Conservation (phyloP, 2,797 vertebrate species). For the Anguilla megastoma region DNA sequence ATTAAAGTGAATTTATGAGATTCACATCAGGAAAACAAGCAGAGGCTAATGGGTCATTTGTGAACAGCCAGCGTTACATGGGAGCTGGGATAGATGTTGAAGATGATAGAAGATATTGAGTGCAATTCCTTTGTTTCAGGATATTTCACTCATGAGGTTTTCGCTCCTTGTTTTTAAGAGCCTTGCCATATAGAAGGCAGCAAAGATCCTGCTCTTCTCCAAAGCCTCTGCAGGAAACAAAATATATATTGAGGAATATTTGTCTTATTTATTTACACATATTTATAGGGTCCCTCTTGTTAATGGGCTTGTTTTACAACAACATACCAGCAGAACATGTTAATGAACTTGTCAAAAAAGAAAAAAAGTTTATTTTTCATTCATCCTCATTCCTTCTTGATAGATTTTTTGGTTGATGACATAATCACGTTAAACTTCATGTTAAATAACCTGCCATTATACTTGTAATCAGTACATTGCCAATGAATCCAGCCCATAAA, state of each 20-base stretch:
- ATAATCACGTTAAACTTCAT: slow-evolving; percentile 71
- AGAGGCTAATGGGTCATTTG: background rate
- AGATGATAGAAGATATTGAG: slow-evolving; percentile 73
- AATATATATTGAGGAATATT: too few species aligned
- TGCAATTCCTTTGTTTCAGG: slow-evolving; percentile 76
- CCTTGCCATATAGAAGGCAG: background rate
- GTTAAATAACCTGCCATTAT: slow-evolving; percentile 79
- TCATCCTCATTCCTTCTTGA: slow-evolving; percentile 39
- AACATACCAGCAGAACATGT: background rate
- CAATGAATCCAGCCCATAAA: slow-evolving; percentile 64
- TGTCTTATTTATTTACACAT: background rate
- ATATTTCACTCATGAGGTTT: slow-evolving; percentile 65
- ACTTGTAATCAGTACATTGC: slow-evolving; percentile 90
- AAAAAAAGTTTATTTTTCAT: background rate
- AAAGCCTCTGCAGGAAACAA: too few species aligned
- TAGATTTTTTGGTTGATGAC: slow-evolving; percentile 73
- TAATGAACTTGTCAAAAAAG: background rate
- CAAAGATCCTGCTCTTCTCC: background rate
- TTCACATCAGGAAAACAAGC: background rate
- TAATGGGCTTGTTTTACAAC: background rate
- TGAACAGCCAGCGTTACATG: background rate
- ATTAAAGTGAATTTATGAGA: background rate
- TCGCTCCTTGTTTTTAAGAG: background rate
- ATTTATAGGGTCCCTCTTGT: background rate
- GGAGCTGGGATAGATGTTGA: slow-evolving; percentile 58